Conservation (phyloP, 2,888 invertebrate species). For the Drosophila sordidula region DNA sequence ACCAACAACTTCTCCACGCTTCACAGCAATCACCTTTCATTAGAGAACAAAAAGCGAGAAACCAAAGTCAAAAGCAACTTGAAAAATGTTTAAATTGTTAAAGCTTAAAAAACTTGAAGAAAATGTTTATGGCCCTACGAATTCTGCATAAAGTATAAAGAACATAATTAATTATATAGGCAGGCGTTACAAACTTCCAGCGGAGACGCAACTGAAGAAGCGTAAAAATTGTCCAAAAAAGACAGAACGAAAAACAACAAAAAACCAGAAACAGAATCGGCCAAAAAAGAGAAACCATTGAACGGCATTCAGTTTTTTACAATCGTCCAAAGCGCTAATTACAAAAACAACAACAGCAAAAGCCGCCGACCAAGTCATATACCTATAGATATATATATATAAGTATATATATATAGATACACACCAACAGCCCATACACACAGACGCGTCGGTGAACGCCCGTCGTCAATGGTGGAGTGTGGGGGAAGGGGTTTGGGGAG, state of each 20-base stretch:
- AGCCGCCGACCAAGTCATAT: conserved; percentile 24
- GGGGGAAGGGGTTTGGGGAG: background rate
- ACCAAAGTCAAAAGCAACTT: conserved; percentile 3
- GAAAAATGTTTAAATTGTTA: background rate
- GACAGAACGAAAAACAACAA: background rate
- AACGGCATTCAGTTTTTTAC: conserved; percentile 43
- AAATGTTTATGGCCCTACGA: conserved; percentile 28
- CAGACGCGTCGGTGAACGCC: conserved; percentile 23
- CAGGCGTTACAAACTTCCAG: conserved; percentile 56
- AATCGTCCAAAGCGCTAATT: conserved; percentile 52
- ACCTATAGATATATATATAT: background rate
- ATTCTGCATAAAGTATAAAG: conserved; percentile 22
- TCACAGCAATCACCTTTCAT: conserved; percentile 58
- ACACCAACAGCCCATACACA: background rate
- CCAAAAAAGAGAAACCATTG: conserved; percentile 41
- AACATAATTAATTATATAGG: conserved; percentile 69
- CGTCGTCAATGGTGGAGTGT: conserved; percentile 23
- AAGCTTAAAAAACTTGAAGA: conserved; percentile 13
- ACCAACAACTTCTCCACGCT: conserved; percentile 43
- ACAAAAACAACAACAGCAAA: conserved; percentile 57
- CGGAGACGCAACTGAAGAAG: conserved; percentile 57
- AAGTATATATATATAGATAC: background rate
- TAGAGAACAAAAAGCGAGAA: conserved; percentile 23
- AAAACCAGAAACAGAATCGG: conserved; percentile 7
- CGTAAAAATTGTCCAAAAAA: conserved; percentile 37